phyloP scores from a whole-genome alignment of 2,888 invertebrate genomes.

The Phytoseiulus persimilis region DNA sequence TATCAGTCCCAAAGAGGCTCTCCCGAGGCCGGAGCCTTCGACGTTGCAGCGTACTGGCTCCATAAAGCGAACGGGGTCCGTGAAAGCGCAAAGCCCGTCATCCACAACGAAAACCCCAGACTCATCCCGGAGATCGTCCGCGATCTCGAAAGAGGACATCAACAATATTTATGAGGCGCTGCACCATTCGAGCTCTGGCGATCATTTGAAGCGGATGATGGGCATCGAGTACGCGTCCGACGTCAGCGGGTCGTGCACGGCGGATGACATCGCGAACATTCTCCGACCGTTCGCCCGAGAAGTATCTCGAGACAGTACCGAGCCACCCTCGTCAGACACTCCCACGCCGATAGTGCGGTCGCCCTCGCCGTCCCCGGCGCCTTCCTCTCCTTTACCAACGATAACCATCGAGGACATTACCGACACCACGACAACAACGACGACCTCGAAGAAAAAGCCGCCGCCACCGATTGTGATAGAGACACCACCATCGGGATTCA shows the following conservation, averaged over 20 bases:
- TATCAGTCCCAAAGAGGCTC: background rate
- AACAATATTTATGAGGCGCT: conserved; percentile 36
- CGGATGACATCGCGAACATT: conserved; percentile 19
- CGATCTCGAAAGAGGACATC: conserved; percentile 28
- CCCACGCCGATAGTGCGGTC: conserved; percentile 30
- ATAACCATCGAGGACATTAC: conserved; percentile 28
- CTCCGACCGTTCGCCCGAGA: background rate
- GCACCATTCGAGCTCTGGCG: background rate
- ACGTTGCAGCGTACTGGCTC: conserved; percentile 26
- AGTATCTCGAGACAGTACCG: conserved; percentile 22
- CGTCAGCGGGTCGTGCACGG: background rate
- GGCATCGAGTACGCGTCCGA: conserved; percentile 37
- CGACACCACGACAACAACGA: background rate
- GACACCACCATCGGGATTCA: background rate
- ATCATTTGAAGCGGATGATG: conserved; percentile 14
- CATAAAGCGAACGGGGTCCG: conserved; percentile 31
- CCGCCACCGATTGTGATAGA: conserved; percentile 23
- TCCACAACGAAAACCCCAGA: background rate
- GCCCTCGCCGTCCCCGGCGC: conserved; percentile 18
- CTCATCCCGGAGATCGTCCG: conserved; percentile 7
- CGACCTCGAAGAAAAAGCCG: background rate
- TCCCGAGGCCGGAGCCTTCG: conserved; percentile 22
- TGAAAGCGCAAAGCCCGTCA: background rate
- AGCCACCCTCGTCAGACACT: conserved; percentile 14
- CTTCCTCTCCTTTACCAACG: conserved; percentile 16